Evolutionary conservation across 2,797 vertebrate species (phyloP).

Genomic region (Acropternis orthonyx): DNA sequence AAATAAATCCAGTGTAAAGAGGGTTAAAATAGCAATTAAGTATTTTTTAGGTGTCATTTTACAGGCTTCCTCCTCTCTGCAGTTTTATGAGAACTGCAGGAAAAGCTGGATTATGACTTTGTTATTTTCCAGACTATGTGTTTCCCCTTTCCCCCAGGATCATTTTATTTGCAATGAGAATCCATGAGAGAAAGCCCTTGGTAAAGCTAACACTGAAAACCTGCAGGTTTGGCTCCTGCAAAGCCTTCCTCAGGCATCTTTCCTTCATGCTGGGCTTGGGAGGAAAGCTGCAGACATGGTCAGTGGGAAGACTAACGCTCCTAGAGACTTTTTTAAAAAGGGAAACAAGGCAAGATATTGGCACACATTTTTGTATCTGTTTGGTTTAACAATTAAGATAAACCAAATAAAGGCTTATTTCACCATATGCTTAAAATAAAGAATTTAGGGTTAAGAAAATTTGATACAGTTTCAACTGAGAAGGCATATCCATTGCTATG

Average conservation of each 20-base stretch:
- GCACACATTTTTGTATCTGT: background rate
- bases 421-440: background rate
- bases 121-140: background rate
- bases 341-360: background rate
- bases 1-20: background rate
- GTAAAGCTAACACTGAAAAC: background rate
- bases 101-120: background rate
- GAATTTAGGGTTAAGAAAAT: background rate
- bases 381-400: background rate
- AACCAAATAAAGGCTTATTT: background rate
- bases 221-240: background rate
- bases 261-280: background rate
- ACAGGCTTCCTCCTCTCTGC: background rate
- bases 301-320: background rate
- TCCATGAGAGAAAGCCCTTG: background rate
- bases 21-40: background rate
- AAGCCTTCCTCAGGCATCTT: background rate
- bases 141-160: background rate
- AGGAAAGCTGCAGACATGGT: background rate
- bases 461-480: background rate
- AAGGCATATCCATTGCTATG: background rate
- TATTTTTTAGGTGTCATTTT: background rate
- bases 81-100: background rate
- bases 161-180: background rate
- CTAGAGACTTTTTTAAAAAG: background rate